Base-by-base conservation (phyloP, 1,140 invertebrate species). In the Eubasilissa regina region DNA sequence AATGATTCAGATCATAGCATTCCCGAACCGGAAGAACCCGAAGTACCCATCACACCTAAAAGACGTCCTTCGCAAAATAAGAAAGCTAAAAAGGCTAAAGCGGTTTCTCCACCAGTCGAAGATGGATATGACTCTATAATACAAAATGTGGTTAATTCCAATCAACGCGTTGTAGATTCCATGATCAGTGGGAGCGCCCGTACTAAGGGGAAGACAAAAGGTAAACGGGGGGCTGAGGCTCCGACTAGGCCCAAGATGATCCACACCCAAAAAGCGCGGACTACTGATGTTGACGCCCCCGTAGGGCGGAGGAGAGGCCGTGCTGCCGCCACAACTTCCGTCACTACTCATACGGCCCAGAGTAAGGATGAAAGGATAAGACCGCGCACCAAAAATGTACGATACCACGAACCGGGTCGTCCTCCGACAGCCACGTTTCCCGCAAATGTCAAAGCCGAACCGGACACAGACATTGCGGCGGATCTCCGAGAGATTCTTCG, bases 241-340 rank as follows among this genome's bases (percentile, higher is more conserved):
- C 87, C 90, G 0, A 89, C 90, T 1, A 86, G 93, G 53, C 93
- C 93, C 0, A 92, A 93, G 82, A 94, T 94, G 93, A 94, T 94
- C 79, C 93, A 94, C 81, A 94, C 93, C 0, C 92, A 93, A 84
- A 93, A 93, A 83, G 91, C 91, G 1, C 86, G 90, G 68, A 89
- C 91, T 3, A 86, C 91, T 1, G 88, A 90, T 1, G 88, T 84
- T 15, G 90, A 90, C 79, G 89, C 0, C 88, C 86, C 73, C 84
- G 86, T 19, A 86, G 87, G 84, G 87, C 88, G 9, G 86, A 86
- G 51, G 88, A 91, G 83, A 85, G 75, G 79, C 87, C 80, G 86
- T 89, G 78, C 85, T 68, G 76, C 82, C 77, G 78, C 85, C 80
- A 73, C 86, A 81, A 73, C 80, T 58, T 17, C 79, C 25, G 64